Percentiles rank a stretch among this genome's conserved stretches.
Evolutionary conservation across 2,797 vertebrate genomes (phyloP).

Genomic region (Myotis daubentonii): DNA sequence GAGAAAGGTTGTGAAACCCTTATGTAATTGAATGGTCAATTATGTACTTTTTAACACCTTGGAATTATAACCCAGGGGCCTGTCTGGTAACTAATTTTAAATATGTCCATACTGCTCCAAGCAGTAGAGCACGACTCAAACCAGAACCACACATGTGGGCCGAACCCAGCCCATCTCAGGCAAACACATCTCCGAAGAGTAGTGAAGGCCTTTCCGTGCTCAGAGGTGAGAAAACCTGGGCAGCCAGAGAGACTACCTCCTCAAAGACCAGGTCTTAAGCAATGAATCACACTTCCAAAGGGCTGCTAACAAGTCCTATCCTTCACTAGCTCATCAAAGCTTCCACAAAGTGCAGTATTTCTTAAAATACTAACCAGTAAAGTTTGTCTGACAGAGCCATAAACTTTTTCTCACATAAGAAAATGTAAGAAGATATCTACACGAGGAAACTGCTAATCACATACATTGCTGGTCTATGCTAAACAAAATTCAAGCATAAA

Average conservation of each 20-base stretch:
- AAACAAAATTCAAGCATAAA: background rate
- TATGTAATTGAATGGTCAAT: background rate
- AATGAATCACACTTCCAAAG: background rate
- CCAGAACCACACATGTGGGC: background rate
- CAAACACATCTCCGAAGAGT: background rate
- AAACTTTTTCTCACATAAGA: background rate
- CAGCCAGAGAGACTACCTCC: background rate
- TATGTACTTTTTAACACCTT: background rate
- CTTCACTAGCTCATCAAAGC: slow-evolving; percentile 20
- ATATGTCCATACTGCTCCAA: background rate
- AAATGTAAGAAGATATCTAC: background rate
- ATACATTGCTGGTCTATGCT: background rate
- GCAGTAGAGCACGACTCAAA: background rate
- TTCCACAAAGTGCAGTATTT: slow-evolving; percentile 25
- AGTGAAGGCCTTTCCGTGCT: background rate
- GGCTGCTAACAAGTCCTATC: background rate
- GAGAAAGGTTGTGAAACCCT: background rate
- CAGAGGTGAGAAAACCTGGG: background rate
- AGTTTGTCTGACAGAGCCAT: background rate
- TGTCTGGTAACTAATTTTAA: background rate
- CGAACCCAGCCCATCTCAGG: background rate
- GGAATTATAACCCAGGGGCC: background rate
- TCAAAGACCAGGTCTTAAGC: background rate
- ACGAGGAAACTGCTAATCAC: background rate
- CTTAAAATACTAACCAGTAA: slow-evolving; percentile 50